phyloP scores from a whole-genome alignment of 2,797 vertebrate genomes.

The Anabas testudineus region DNA sequence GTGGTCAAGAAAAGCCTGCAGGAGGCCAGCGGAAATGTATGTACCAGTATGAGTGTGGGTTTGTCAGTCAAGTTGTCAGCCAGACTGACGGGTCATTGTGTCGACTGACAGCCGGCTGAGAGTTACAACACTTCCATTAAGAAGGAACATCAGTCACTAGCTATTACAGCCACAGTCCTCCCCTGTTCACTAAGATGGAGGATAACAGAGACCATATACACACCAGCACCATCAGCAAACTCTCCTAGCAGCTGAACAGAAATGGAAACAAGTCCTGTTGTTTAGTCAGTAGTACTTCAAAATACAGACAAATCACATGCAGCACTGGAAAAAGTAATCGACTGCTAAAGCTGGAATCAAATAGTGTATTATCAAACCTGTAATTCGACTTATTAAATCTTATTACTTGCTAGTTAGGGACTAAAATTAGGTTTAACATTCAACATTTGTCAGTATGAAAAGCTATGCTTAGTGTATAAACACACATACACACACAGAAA shows the following conservation, averaged over 20 bases:
- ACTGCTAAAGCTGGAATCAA: neutral
- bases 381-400: neutral
- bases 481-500: neutral
- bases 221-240: neutral
- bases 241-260: constrained; percentile 10
- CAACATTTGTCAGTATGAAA: neutral
- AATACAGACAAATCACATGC: neutral
- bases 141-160: constrained; percentile 65
- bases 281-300: constrained; percentile 18
- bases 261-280: neutral
- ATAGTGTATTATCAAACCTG: neutral
- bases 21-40: constrained; percentile 14
- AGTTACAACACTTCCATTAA: constrained; percentile 74
- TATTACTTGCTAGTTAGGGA: neutral
- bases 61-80: constrained; percentile 71
- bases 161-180: constrained; percentile 43
- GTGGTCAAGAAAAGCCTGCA: constrained; percentile 23
- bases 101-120: constrained; percentile 68
- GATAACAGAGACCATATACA: constrained; percentile 28
- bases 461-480: neutral
- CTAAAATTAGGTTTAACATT: neutral
- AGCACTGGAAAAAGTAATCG: neutral
- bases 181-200: constrained; percentile 30
- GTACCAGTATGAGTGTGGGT: constrained; percentile 39
- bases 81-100: constrained; percentile 68